Conservation (phyloP, 2,113 vertebrate species). For the Callionymus lyra region DNA sequence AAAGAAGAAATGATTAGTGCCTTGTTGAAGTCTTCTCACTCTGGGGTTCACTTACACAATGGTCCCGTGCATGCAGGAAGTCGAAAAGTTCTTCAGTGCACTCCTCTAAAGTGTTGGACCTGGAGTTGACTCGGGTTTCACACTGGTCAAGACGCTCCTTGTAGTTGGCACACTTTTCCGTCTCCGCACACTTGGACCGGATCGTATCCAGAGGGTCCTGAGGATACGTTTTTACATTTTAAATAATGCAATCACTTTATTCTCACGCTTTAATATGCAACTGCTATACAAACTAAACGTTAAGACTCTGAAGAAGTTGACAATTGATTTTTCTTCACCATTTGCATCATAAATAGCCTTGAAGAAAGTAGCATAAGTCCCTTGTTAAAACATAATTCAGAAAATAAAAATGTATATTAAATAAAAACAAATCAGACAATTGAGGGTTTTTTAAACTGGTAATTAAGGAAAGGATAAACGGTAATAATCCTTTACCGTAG, state of each 20-base stretch:
- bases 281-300: not conserved
- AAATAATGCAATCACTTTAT: no score
- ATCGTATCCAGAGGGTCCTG: slow-evolving; percentile 77
- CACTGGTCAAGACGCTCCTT: slow-evolving; percentile 74
- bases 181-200: slow-evolving; percentile 74
- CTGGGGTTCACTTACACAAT: slow-evolving; percentile 71
- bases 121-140: slow-evolving; percentile 66
- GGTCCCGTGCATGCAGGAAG: slow-evolving; percentile 85
- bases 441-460: no score
- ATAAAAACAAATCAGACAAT: no score
- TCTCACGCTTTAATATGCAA: not conserved
- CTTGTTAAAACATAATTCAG: no score
- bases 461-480: no score
- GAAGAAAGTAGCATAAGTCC: no score
- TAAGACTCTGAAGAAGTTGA: no score
- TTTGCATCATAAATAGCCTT: no score
- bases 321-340: no score
- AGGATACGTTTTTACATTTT: no score
- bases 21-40: not conserved
- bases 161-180: slow-evolving; percentile 72
- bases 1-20: slow-evolving; percentile 2
- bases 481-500: no score
- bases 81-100: slow-evolving; percentile 92
- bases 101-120: slow-evolving; percentile 71
- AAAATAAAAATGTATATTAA: no score